phyloP scores from a whole-genome alignment of 1,140 invertebrate genomes.

The Rhysida immarginata region DNA sequence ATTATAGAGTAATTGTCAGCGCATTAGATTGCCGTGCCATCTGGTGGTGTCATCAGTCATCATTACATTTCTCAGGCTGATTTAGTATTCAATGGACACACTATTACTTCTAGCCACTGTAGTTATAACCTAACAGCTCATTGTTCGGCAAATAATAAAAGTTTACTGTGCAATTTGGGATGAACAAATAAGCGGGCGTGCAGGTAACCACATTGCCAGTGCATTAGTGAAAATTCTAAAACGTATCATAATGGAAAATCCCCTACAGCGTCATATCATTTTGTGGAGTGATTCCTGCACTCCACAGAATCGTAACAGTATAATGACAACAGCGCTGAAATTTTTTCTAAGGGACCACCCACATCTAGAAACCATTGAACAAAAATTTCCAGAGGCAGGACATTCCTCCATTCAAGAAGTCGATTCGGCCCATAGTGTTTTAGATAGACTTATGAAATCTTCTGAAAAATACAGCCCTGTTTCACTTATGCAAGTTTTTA shows the following conservation, averaged over 20 bases:
- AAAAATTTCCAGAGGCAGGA: not conserved
- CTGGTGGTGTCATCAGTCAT: no score
- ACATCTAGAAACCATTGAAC: not conserved
- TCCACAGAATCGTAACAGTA: not conserved
- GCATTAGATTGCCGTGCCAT: no score
- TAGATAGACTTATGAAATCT: not conserved
- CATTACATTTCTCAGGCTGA: no score
- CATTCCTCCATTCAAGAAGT: not conserved
- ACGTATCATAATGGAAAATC: not conserved
- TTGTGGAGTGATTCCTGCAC: not conserved
- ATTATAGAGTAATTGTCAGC: no score
- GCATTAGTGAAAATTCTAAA: not conserved
- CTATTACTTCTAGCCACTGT: no score
- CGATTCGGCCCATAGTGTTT: not conserved
- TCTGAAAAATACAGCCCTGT: not conserved
- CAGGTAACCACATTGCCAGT: conserved; percentile 5
- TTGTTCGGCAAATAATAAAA: not conserved
- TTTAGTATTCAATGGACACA: no score
- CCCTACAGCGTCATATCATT: not conserved
- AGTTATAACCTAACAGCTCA: not conserved
- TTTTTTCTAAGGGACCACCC: not conserved
- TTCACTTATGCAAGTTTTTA: no score
- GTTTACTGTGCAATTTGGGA: conserved; percentile 3
- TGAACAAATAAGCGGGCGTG: not conserved
- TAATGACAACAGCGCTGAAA: not conserved